Percentiles rank a stretch among this genome's conserved stretches.
These are phyloP conservation scores for Tarsius wallacei DNA, from an alignment of 2,797 vertebrate species.

Conservation along the genomic window DNA sequence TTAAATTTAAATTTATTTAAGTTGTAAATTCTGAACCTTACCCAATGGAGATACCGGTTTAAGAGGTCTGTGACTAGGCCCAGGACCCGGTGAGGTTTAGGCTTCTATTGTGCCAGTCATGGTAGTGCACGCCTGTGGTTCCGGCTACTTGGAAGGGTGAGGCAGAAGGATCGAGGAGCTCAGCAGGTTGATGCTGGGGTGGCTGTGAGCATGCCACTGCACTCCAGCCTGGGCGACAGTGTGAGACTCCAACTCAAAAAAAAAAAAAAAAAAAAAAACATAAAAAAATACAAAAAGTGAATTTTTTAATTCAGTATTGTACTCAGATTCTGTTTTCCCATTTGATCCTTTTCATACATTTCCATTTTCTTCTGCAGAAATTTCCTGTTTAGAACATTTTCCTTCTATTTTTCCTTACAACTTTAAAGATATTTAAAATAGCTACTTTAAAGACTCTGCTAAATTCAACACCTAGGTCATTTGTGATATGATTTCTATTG, in stretches of 20 bases:
- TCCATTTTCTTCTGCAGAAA: not conserved
- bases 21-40: not conserved
- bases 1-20: too few relatives aligned
- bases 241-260: too few relatives aligned
- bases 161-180: too few relatives aligned
- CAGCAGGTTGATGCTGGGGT: too few relatives aligned
- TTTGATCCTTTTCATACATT: not conserved
- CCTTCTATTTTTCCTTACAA: not conserved
- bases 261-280: too few relatives aligned
- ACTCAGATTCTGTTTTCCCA: not conserved
- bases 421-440: not conserved
- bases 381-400: not conserved
- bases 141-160: too few relatives aligned
- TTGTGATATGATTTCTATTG: not conserved
- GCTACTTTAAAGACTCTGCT: not conserved
- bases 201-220: too few relatives aligned
- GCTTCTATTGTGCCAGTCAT: too few relatives aligned
- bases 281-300: too few relatives aligned
- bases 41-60: not conserved
- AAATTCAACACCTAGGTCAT: not conserved
- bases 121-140: too few relatives aligned
- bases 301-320: not conserved
- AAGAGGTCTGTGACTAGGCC: not conserved
- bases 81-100: too few relatives aligned
- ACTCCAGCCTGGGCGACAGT: too few relatives aligned